Percentiles rank a stretch among this genome's conserved stretches.
phyloP scores from a whole-genome alignment of 2,797 vertebrate genomes.

The Babyrousa celebensis region DNA sequence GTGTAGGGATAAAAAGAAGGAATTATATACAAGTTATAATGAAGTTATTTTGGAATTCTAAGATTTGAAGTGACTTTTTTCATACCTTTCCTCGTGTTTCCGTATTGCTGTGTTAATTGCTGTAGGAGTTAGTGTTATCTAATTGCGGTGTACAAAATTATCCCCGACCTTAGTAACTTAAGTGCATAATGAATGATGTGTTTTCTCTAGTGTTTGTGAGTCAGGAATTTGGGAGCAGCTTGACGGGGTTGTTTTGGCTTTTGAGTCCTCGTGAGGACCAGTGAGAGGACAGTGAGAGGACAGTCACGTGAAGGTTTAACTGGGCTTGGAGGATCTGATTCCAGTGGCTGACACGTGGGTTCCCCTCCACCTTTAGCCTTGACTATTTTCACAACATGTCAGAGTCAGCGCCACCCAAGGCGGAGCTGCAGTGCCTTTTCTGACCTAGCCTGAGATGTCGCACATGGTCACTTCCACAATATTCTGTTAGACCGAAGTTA shows the following conservation, averaged over 20 bases:
- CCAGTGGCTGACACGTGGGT: not conserved
- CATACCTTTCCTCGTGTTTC: not conserved
- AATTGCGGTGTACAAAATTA: not conserved
- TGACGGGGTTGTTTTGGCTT: not conserved
- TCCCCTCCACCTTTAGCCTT: not conserved
- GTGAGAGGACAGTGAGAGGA: not conserved
- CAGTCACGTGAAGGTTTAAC: not conserved
- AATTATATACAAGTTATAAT: not conserved
- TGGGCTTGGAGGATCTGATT: not conserved
- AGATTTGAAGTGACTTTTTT: not conserved
- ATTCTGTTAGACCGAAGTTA: not conserved
- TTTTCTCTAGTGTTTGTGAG: not conserved
- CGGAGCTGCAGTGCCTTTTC: not conserved
- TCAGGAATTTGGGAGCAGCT: not conserved
- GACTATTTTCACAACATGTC: not conserved
- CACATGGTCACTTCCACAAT: not conserved
- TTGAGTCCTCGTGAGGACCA: not conserved
- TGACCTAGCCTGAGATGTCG: not conserved
- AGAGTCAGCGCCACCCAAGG: not conserved
- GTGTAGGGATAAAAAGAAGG: not conserved
- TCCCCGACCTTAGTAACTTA: not conserved
- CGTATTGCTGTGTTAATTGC: not conserved
- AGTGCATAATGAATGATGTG: not conserved
- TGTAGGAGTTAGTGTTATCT: not conserved
- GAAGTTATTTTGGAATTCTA: constrained; percentile 15